Evolutionary conservation across 2,888 invertebrate species (phyloP), one percentile per base, ranked within the genome.

Genomic region (Epistrophella euchroma): DNA sequence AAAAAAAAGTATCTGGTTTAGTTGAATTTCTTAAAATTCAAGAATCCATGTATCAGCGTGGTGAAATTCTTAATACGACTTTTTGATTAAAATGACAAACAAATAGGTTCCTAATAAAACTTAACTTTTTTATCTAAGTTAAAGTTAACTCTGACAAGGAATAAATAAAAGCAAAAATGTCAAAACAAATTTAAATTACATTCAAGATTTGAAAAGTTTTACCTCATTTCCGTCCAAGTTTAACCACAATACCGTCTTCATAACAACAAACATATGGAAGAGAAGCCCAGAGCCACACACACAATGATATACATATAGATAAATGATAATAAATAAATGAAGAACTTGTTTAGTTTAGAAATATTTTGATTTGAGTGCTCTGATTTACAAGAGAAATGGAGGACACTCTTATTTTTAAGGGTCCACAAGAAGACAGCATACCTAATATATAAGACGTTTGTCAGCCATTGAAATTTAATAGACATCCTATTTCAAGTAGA

Each of bases 131-230:
- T 40, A 2, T 7, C 9, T 15, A 52, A 68, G n/a, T 40, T 37
- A 60, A 60, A 40, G 37, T 40, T 40, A 52, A 25, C 37, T 52
- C n/a, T n/a, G 28, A 2, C 68, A 68, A 47, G 32, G 6, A 52
- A n/a, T 52, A 32, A 66, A 62, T 37, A 25, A 45, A 47, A 47
- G 11, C 9, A 35, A 19, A 66, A 52, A 37, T 37, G 22, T 52
- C 68, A 52, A 35, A 66, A 62, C 60, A 74, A 62, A 55, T 64
- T 71, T 56, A 52, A 52, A 56, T 64, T 32, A 75, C 64, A 66
- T 64, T 66, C 40, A n/a, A 56, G 70, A 73, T 73, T 73, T 73
- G 76, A 85, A 85, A 85, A 85, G 47, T 85, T 85, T 85, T 85
- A 28, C 45, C 60, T 28, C 22, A 19, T 68, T 43, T 17, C 45